Conservation (phyloP, 2,113 vertebrate genomes). For the Atlantisia rogersi region DNA sequence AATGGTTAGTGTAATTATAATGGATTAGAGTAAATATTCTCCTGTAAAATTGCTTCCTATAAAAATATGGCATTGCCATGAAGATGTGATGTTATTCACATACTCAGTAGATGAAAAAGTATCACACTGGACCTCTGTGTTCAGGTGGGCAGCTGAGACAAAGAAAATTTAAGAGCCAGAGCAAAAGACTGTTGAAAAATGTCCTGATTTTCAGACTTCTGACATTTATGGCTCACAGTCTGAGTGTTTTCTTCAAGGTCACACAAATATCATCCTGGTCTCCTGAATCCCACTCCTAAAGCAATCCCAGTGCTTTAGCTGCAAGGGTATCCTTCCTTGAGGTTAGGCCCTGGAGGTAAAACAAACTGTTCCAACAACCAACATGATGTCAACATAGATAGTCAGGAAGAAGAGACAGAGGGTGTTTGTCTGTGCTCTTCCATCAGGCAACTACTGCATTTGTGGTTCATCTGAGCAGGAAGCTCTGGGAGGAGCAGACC, state of each 20-base stretch:
- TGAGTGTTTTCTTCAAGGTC: neutral
- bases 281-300: neutral
- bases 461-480: neutral
- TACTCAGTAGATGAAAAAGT: neutral
- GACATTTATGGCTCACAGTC: neutral
- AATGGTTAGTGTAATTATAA: neutral
- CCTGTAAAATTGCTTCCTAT: neutral
- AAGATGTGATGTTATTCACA: neutral
- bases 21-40: neutral
- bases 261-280: neutral
- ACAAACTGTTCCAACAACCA: neutral
- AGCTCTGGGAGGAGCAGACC: neutral
- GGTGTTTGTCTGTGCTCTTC: neutral
- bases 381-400: neutral
- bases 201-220: neutral
- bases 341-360: neutral
- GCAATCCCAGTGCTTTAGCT: neutral
- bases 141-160: neutral
- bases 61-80: neutral
- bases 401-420: neutral
- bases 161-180: neutral
- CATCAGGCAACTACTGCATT: neutral
- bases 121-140: neutral
- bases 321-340: neutral
- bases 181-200: neutral